phyloP scores from a whole-genome alignment of 2,113 vertebrate species.

The Poeciliopsis retropinna region DNA sequence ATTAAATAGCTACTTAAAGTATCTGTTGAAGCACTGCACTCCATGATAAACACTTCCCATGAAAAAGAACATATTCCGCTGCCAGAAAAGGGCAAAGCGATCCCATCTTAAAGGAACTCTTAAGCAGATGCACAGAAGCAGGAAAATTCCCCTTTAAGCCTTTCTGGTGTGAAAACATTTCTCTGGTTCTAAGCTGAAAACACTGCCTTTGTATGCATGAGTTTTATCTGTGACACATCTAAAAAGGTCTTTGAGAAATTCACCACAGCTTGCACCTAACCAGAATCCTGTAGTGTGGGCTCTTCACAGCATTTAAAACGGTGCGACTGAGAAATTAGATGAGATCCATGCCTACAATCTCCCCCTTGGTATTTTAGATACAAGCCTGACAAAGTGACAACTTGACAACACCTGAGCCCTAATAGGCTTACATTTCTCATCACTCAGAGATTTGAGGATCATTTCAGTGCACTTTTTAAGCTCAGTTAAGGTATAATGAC shows the following conservation, averaged over 20 bases:
- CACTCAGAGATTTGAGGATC: slow-evolving; percentile 7
- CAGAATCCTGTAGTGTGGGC: slow-evolving; percentile 26
- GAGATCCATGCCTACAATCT: slow-evolving; percentile 22
- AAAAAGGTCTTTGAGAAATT: slow-evolving; percentile 48
- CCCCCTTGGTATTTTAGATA: slow-evolving; percentile 25
- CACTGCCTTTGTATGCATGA: slow-evolving; percentile 56
- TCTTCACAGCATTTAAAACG: slow-evolving; percentile 48
- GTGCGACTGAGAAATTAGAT: slow-evolving; percentile 32
- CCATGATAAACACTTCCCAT: slow-evolving; percentile 52
- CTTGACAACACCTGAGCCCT: slow-evolving; percentile 19
- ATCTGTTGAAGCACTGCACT: slow-evolving; percentile 76
- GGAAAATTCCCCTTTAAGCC: slow-evolving; percentile 53
- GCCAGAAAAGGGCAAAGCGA: slow-evolving; percentile 47
- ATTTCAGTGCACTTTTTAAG: slow-evolving; percentile 12
- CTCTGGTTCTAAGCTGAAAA: slow-evolving; percentile 63
- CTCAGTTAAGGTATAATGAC: slow-evolving; percentile 15
- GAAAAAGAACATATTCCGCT: slow-evolving; percentile 57
- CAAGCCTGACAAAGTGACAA: slow-evolving; percentile 33
- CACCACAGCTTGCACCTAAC: slow-evolving; percentile 7
- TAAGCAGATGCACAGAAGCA: slow-evolving; percentile 58
- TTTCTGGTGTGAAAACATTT: slow-evolving; percentile 56
- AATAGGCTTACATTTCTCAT: slow-evolving; percentile 32
- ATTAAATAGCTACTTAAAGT: slow-evolving; percentile 75
- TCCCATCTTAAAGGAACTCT: slow-evolving; percentile 67
- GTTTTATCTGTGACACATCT: slow-evolving; percentile 65